Evolutionary conservation across 1,140 invertebrate species (phyloP).

Genomic region (Adelges cooleyi): DNA sequence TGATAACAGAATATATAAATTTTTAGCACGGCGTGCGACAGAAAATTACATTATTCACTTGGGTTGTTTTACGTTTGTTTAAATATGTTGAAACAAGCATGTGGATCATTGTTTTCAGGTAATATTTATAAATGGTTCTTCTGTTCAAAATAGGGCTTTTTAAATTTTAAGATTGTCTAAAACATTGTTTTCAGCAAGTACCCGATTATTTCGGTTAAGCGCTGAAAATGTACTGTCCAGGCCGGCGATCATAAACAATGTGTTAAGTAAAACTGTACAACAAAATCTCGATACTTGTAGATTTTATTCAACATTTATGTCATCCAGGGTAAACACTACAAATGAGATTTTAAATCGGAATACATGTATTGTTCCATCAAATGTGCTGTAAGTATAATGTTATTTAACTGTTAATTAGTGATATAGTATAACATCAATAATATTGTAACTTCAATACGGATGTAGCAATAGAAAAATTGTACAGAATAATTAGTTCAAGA

Average conservation of each 20-base stretch:
- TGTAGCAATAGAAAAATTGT: too few species aligned
- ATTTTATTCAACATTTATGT: conserved; percentile 5
- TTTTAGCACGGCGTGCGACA: too few species aligned
- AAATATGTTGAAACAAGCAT: conserved; percentile 7
- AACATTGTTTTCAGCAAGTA: background rate
- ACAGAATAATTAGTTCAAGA: too few species aligned
- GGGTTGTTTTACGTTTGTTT: too few species aligned
- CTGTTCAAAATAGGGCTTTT: background rate
- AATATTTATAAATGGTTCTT: background rate
- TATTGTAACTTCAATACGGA: too few species aligned
- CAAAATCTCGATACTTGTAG: background rate
- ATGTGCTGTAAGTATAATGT: background rate
- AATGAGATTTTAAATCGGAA: background rate
- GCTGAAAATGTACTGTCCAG: background rate
- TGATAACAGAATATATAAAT: too few species aligned
- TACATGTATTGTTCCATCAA: background rate
- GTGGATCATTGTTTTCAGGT: background rate
- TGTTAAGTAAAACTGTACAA: background rate
- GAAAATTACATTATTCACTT: too few species aligned
- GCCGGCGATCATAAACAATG: background rate
- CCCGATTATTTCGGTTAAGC: background rate
- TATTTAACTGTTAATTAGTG: too few species aligned
- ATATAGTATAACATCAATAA: too few species aligned
- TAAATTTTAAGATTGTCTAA: background rate
- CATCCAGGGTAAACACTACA: background rate